These are phyloP conservation scores for Phyllotis vaccarum DNA, from an alignment of 2,797 vertebrate genomes.

Conservation along the genomic window DNA sequence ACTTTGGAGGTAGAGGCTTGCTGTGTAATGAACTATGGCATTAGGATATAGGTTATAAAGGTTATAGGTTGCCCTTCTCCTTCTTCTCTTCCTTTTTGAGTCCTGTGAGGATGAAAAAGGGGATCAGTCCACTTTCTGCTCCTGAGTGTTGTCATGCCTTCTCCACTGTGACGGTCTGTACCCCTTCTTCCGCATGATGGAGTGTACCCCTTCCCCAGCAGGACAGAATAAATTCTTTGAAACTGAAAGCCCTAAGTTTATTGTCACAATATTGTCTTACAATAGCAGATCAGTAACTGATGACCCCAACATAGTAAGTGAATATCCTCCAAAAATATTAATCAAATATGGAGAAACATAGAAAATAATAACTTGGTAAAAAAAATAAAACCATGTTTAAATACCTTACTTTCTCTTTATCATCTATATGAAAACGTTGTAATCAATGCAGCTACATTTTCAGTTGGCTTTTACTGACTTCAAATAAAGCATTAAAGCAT, in stretches of 20 bases:
- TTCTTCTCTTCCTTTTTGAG: too few relatives aligned
- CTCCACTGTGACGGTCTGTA: too few relatives aligned
- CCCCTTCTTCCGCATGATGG: too few relatives aligned
- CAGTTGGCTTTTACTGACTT: slow-evolving; percentile 35
- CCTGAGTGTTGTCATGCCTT: neutral
- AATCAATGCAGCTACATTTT: slow-evolving; percentile 67
- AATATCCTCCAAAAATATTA: slow-evolving; percentile 1
- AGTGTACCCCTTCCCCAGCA: too few relatives aligned
- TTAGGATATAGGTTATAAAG: neutral
- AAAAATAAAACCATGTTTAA: neutral
- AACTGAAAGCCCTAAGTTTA: neutral
- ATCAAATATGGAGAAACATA: neutral
- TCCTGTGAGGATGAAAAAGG: neutral
- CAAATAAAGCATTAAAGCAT: slow-evolving; percentile 58
- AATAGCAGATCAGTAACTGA: neutral
- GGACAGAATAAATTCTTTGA: too few relatives aligned
- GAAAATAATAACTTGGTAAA: neutral
- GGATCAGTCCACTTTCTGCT: neutral
- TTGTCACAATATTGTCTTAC: neutral
- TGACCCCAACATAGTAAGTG: neutral
- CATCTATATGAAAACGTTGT: slow-evolving; percentile 44
- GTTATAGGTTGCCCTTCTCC: neutral
- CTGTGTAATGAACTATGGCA: neutral
- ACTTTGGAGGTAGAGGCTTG: neutral
- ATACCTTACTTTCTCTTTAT: slow-evolving; percentile 27